phyloP scores from a whole-genome alignment of 2,888 invertebrate species.

The Acanthosepion lycidas region DNA sequence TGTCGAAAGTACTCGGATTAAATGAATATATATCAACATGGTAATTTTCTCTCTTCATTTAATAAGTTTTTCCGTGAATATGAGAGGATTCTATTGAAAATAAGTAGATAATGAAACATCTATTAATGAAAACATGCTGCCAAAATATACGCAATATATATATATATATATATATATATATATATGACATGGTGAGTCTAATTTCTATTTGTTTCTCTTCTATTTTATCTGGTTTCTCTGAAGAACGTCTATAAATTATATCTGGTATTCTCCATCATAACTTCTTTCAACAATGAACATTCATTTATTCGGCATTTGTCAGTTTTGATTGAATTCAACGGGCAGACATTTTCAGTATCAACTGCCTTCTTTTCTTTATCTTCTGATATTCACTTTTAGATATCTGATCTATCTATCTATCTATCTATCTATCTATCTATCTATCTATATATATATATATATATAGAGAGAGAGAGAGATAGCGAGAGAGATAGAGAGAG shows the following conservation, averaged over 20 bases:
- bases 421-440: no score
- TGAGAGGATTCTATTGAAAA: no score
- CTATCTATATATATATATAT: no score
- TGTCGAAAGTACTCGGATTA: no score
- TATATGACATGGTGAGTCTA: not conserved
- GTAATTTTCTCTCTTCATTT: no score
- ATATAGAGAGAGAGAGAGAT: no score
- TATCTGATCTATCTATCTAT: no score
- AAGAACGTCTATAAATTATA: not conserved
- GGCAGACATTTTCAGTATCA: not conserved
- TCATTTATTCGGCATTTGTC: not conserved
- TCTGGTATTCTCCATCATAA: not conserved
- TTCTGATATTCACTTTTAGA: not conserved
- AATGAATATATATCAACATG: no score
- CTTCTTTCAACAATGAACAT: not conserved
- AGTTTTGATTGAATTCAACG: not conserved
- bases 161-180: not conserved
- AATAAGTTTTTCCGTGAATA: no score
- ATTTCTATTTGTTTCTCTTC: not conserved
- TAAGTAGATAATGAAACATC: no score
- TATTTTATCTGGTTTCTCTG: not conserved
- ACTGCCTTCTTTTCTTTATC: not conserved
- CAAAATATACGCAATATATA: not conserved
- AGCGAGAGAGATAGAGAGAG: no score
- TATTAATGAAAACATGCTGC: no score